Percentiles rank a stretch among this genome's conserved stretches.
Evolutionary conservation across 2,888 invertebrate genomes (phyloP).

Genomic region (Ferrisia virgata): DNA sequence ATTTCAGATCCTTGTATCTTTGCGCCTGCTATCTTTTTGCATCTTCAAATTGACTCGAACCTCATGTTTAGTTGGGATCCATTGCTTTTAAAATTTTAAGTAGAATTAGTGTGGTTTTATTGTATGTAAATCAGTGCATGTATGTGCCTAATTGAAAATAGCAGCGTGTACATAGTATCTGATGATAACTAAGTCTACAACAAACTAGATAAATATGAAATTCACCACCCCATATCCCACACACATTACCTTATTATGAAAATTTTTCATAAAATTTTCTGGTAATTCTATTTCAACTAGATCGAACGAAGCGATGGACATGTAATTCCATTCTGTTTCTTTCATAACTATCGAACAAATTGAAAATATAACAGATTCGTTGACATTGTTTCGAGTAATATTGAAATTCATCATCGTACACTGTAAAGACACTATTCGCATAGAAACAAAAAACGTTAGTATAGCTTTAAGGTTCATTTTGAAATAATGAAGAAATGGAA

Average conservation of each 20-base stretch:
- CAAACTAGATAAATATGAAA: too few relatives aligned
- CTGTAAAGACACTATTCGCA: neutral
- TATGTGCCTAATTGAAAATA: too few relatives aligned
- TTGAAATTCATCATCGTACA: neutral
- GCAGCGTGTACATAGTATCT: too few relatives aligned
- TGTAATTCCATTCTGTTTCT: constrained; percentile 38
- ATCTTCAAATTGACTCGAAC: too few relatives aligned
- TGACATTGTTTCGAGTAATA: neutral
- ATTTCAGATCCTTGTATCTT: too few relatives aligned
- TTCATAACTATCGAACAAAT: constrained; percentile 21
- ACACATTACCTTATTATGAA: constrained; percentile 33
- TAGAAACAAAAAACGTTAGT: neutral
- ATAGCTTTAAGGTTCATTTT: neutral
- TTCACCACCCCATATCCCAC: too few relatives aligned
- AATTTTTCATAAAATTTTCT: constrained; percentile 41
- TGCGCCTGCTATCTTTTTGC: too few relatives aligned
- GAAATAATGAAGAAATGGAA: neutral
- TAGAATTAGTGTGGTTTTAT: too few relatives aligned
- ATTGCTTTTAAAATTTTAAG: too few relatives aligned
- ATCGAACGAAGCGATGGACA: neutral
- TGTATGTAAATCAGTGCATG: too few relatives aligned
- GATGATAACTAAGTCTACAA: too few relatives aligned
- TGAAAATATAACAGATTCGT: neutral
- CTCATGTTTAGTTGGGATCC: too few relatives aligned
- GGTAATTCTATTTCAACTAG: neutral